A percentile compares a stretch with the other conserved stretches of the same genome.
Evolutionary conservation across 2,797 vertebrate species (phyloP).

Genomic region (Pseudopleuronectes americanus): DNA sequence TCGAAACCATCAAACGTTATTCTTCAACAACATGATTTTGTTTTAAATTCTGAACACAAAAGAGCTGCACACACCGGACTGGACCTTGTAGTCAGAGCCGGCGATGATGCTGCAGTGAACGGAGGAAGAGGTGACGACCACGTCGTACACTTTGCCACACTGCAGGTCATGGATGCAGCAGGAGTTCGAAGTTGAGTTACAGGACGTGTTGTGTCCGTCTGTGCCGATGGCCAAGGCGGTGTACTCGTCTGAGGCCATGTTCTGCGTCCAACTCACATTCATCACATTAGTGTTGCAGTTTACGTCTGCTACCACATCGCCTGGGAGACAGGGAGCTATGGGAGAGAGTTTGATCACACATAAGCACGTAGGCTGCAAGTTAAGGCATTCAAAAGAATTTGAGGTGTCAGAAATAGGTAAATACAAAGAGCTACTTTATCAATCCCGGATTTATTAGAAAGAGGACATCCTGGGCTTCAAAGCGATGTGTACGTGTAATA

Average conservation of each 20-base stretch:
- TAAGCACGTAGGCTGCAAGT: neutral
- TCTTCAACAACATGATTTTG: neutral
- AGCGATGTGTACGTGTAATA: too few species aligned
- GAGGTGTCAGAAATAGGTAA: neutral
- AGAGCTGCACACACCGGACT: conserved; percentile 67
- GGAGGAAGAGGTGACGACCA: conserved; percentile 72
- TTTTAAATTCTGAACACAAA: neutral
- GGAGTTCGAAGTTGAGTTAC: conserved; percentile 63
- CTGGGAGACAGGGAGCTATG: conserved; percentile 77
- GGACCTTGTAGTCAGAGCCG: conserved; percentile 69
- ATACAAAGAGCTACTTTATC: neutral
- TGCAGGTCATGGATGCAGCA: conserved; percentile 71
- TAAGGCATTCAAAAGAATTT: neutral
- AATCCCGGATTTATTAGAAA: too few species aligned
- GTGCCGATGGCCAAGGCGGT: conserved; percentile 74
- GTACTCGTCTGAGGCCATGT: conserved; percentile 67
- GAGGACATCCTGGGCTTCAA: too few species aligned
- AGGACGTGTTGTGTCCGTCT: conserved; percentile 61
- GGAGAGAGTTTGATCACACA: neutral
- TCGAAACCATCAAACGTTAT: neutral
- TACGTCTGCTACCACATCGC: conserved; percentile 60
- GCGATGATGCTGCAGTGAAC: conserved; percentile 62
- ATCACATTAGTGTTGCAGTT: conserved; percentile 70
- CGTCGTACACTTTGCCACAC: conserved; percentile 73
- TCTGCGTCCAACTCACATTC: conserved; percentile 72